Base-by-base conservation (phyloP, 2,797 vertebrate genomes). In the Tenualosa ilisha region DNA sequence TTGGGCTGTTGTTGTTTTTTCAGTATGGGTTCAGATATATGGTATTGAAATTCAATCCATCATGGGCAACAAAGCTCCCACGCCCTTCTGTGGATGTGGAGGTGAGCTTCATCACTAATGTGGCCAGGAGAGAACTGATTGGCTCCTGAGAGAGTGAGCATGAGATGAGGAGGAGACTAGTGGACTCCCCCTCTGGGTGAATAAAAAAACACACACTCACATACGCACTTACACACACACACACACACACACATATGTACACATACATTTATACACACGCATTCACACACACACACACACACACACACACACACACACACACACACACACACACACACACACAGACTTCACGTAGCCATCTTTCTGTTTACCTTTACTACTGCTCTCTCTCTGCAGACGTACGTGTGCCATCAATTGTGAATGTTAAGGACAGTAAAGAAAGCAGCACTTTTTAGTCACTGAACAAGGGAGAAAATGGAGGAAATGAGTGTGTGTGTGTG, bases 41-140 rank as follows among this genome's bases (percentile, higher is more conserved):
- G 22, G 72, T 43, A 79, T 79, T 79, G 72, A 79, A 79, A 79
- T 79, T 46, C 72, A 43, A 79, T 79, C 40, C 72, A 79, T 79
- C 72, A 79, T 46, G 40, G 72, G 72, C 72, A 22, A 7, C 72
- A 79, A 7, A 8, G 37, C 72, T 79, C 72, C 37, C 72, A 79
- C 40, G 26, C 26, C 72, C 20, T 6, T 0, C 72, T 9, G 40
- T 17, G 40, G 40, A 79, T 46, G 72, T 7, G 20, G 72, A 79
- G 72, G 72, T 79, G 72, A 79, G 40, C 37, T 24, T 79, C 72
- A 20, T 8, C 72, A 46, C 72, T 79, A 79, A 79, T 79, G 40
- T 79, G 37, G 17, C 37, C 72, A 79, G 15, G 40, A 43, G 40
- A 15, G 7, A 22, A 17, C 37, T 79, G 53, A 54, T 54, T 54